Base-by-base conservation (phyloP, 2,888 invertebrate genomes). In the Trichopria drosophilae region DNA sequence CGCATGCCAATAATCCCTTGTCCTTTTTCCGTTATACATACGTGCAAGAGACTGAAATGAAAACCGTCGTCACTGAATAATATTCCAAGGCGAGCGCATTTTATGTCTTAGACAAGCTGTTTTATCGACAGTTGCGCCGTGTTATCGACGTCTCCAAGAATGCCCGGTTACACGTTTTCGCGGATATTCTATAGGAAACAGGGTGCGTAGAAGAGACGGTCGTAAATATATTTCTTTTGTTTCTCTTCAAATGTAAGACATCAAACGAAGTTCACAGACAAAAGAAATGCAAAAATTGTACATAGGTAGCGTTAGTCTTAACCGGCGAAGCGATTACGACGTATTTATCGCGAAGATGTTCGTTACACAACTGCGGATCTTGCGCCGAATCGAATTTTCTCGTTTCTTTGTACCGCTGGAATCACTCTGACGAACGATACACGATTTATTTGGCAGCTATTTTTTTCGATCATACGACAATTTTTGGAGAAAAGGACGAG, bases 391-490 rank as follows among this genome's bases (percentile, higher is more conserved):
- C n/a, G n/a, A n/a, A n/a, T n/a, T n/a, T n/a, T n/a, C n/a, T n/a
- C n/a, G n/a, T n/a, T n/a, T n/a, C n/a, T n/a, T n/a, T n/a, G n/a
- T n/a, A n/a, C n/a, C n/a, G n/a, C n/a, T 20, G 47, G 34, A 42
- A 34, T 48, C 20, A n/a, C 44, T 47, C 19, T 28, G 15, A 39
- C 7, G 13, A 35, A 40, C 37, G 41, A 19, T 34, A 58, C 19
- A 37, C 26, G 22, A 53, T 54, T 43, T 50, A 51, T 49, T 36
- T 61, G 72, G 72, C 70, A 71, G 69, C 69, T 71, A 67, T 67
- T 66, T 63, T 65, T 55, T 58, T 20, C 12, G 35, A 28, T 32
- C 7, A 49, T 55, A 47, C 19, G 23, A 44, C 16, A 22, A 40
- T 45, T 29, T 46, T 40, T 19, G 28, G 20, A 29, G n/a, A 41